Evolutionary conservation across 2,888 invertebrate genomes (phyloP), one percentile per base, ranked within the genome.

Genomic region (Leptopilina drosophilae): DNA sequence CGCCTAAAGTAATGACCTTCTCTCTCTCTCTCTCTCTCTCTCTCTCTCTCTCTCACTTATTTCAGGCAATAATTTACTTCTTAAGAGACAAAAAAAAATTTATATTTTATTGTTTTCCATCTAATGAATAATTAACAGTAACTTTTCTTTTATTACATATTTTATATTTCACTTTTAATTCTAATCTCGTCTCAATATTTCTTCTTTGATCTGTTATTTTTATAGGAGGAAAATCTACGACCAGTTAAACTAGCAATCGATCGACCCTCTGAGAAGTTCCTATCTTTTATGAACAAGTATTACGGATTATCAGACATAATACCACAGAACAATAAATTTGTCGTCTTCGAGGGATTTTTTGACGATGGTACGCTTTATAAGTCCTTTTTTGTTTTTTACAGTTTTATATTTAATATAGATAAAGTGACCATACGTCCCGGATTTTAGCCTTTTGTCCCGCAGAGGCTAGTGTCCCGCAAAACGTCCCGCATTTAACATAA

Each of bases 211-310:
- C 3, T 73, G 40, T 75, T 56, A 15, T 73, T 77, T 79, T 77
- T 82, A 0, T 92, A 96, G 95, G 95, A 95, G 84, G 95, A 95
- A 92, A 93, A 94, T 77, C 93, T 95, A 66, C 91, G 92, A 73
- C 95, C 96, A 0, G 92, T 94, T 4, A 95, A 96, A 89, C 92
- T 98, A 87, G 98, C 99, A 0, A 96, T 99, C 82, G 99, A 99
- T 92, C 94, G 97, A 64, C 99, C 99, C 0, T 98, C 98, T 0
- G 94, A 95, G 75, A 98, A 98, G 91, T 95, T 98, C 88, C 93
- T 97, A 84, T 94, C 94, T 53, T 99, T 99, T 92, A 92, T 99
- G 26, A 93, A 93, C 64, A 97, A 97, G 90, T 96, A 98, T 91
- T 99, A 98, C 91, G 94, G 94, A 46, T 90, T 94, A 64, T 89